These are phyloP conservation scores for Aix galericulata DNA, from an alignment of 2,113 vertebrate species.

Conservation along the genomic window DNA sequence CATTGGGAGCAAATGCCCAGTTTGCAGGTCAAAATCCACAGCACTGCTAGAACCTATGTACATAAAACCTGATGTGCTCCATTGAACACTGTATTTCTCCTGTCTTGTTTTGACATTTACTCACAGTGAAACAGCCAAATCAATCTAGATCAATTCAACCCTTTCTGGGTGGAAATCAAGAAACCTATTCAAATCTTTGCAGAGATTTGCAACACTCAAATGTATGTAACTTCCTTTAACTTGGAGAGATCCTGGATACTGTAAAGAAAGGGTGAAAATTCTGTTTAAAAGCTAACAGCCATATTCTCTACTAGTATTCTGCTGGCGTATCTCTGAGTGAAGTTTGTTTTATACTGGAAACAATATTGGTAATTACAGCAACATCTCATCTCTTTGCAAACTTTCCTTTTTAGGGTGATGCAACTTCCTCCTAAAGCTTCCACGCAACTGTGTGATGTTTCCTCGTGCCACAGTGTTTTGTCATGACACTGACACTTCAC, in stretches of 20 bases:
- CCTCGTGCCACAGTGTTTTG: not conserved
- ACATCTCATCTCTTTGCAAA: not conserved
- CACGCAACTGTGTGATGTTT: not conserved
- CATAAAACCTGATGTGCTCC: constrained; percentile 57
- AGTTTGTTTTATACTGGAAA: not conserved
- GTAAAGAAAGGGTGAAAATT: not conserved
- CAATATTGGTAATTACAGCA: accelerated
- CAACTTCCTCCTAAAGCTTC: not conserved
- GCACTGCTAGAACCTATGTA: constrained; percentile 50
- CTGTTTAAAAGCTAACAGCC: not conserved
- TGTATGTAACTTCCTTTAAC: not conserved
- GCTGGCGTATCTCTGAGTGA: not conserved
- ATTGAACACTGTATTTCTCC: constrained; percentile 48
- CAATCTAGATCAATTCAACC: constrained; percentile 35
- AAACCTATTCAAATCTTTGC: not conserved
- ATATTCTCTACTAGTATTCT: not conserved
- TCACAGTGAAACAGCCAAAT: constrained; percentile 45
- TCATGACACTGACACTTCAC: not conserved
- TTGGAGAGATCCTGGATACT: not conserved
- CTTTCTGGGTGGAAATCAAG: not conserved
- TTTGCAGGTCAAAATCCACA: constrained; percentile 60
- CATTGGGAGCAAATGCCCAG: constrained; percentile 63
- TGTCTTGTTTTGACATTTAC: constrained; percentile 63
- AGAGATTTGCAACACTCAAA: not conserved
- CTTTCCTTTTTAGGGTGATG: not conserved